Base-by-base conservation (phyloP, 2,888 invertebrate species). In the Volucella inflata region DNA sequence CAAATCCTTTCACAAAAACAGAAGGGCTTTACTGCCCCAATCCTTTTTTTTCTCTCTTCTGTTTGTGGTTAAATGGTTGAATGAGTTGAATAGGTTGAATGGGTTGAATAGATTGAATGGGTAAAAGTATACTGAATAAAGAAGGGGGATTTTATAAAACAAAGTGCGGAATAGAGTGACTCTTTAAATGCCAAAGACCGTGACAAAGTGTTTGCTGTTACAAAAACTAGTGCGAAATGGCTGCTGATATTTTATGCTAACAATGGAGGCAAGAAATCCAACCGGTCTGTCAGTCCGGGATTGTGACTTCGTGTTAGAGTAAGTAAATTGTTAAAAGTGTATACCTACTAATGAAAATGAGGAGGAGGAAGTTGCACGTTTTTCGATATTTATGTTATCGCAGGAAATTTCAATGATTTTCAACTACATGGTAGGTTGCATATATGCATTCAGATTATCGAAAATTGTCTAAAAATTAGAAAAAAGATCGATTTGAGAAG, bases 171-270 rank as follows among this genome's bases (percentile, higher is more conserved):
- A 70, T 53, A 8, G 40, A 64, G 44, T 70, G 50, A 75, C 78
- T 82, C 87, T 87, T 87, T 87, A 65, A 82, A 76, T 79, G 78
- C 81, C 75, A 84, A 80, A 60, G 70, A 82, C 87, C 71, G 78
- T 88, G 88, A 88, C 88, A 88, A 88, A 88, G 88, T 88, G 88
- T 88, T 88, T 71, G 51, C 75, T 51, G 74, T 38, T 64, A 68
- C 84, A 81, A 88, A 88, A 88, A 88, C 88, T 82, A 82, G 87
- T 88, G 88, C 81, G 84, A 88, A 87, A 84, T 87, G 82, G 76
- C 74, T 75, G 81, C 59, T 87, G 82, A 75, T 87, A 81, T 87
- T 76, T 68, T 87, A 84, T 87, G 83, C 79, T 72, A 89, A 88
- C 89, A 88, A 89, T 88, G 89, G 87, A 87, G 77, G 65, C 65